These are phyloP conservation scores for Ceryle rudis DNA, from an alignment of 2,797 vertebrate species.

Conservation along the genomic window DNA sequence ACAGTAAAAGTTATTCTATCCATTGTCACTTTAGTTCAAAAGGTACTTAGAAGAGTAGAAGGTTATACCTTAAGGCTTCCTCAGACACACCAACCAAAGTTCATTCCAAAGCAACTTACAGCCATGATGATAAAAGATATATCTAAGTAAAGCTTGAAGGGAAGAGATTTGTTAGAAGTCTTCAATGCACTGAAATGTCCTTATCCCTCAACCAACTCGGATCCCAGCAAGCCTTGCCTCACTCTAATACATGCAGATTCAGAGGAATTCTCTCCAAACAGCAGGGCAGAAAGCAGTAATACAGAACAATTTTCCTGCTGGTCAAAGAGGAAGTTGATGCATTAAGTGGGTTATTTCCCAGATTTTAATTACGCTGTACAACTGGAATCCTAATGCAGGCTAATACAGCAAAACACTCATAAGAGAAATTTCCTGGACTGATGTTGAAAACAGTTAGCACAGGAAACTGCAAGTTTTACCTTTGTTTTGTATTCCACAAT, in stretches of 20 bases:
- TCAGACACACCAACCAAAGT: accelerated
- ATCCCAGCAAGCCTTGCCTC: not conserved
- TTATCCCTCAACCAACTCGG: not conserved
- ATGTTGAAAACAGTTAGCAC: not conserved
- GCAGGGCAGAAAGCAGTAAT: not conserved
- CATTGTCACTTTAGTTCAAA: not conserved
- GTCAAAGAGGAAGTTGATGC: conserved; percentile 7
- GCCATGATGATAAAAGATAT: not conserved
- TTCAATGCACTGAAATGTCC: not conserved
- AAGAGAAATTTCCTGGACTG: not conserved
- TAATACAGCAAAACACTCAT: not conserved
- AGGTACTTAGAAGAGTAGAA: not conserved
- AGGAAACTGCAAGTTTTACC: not conserved
- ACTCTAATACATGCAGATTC: conserved; percentile 32
- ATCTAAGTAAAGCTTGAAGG: not conserved
- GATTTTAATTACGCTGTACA: not conserved
- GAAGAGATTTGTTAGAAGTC: not conserved
- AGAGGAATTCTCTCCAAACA: conserved; percentile 31
- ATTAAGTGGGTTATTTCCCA: not conserved
- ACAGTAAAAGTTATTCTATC: not conserved
- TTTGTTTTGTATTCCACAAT: not conserved
- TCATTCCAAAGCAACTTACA: not conserved
- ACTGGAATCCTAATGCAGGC: not conserved
- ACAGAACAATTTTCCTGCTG: conserved; percentile 1
- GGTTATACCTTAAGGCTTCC: not conserved